These are phyloP conservation scores for Spondyliosoma cantharus DNA, from an alignment of 2,797 vertebrate species.

Conservation along the genomic window DNA sequence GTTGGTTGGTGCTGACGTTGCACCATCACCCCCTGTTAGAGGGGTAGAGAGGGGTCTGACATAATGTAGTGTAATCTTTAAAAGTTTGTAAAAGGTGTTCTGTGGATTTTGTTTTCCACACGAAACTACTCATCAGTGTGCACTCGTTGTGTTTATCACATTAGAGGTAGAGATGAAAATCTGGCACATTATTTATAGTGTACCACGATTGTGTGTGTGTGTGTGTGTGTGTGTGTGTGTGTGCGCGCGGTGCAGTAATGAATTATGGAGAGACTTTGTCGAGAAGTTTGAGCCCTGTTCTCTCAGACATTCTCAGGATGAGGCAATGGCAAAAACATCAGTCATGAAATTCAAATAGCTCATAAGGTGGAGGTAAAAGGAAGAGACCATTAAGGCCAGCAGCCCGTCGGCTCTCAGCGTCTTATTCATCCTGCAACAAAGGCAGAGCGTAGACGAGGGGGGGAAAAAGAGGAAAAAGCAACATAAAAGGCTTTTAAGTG, in stretches of 20 bases:
- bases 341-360: constrained; percentile 66
- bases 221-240: constrained; percentile 6
- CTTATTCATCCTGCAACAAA: constrained; percentile 76
- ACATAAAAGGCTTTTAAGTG: constrained; percentile 76
- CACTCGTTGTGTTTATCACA: constrained; percentile 20
- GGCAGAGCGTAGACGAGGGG: constrained; percentile 13
- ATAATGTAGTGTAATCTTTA: background rate
- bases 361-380: constrained; percentile 55
- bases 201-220: background rate
- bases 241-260: constrained; percentile 4
- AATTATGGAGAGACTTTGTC: constrained; percentile 58
- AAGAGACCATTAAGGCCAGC: constrained; percentile 70
- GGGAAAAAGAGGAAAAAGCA: constrained; percentile 26
- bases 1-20: no score
- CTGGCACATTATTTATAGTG: constrained; percentile 11
- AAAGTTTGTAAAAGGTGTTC: background rate
- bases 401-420: constrained; percentile 61
- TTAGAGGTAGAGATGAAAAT: constrained; percentile 29
- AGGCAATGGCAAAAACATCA: constrained; percentile 52
- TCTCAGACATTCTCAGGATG: constrained; percentile 24
- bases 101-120: background rate
- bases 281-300: constrained; percentile 42
- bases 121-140: background rate
- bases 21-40: no score
- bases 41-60: no score